phyloP scores from a whole-genome alignment of 2,888 invertebrate genomes.

The Andrena trimmerana region DNA sequence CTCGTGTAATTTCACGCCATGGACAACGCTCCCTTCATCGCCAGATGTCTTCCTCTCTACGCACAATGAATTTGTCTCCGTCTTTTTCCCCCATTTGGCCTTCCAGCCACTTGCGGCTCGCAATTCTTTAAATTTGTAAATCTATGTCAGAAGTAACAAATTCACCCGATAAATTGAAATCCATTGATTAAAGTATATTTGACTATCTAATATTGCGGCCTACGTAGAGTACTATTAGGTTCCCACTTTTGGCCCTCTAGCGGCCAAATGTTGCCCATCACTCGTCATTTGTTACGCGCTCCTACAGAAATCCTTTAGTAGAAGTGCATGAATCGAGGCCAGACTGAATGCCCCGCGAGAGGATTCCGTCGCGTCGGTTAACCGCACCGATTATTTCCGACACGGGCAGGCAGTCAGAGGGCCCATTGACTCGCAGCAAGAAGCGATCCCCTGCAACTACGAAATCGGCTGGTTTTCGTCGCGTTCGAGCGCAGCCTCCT shows the following conservation, averaged over 20 bases:
- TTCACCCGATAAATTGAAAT: too few relatives aligned
- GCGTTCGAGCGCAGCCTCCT: not conserved
- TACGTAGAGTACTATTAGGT: too few relatives aligned
- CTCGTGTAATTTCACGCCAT: conserved; percentile 3
- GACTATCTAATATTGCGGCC: too few relatives aligned
- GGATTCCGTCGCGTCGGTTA: conserved; percentile 44
- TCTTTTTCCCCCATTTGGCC: too few relatives aligned
- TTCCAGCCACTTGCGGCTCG: too few relatives aligned
- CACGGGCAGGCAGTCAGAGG: conserved; percentile 23
- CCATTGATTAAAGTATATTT: too few relatives aligned
- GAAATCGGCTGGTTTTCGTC: conserved; percentile 35
- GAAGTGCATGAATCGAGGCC: conserved; percentile 41
- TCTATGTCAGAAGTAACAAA: too few relatives aligned
- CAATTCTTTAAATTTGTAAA: too few relatives aligned
- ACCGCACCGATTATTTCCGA: conserved; percentile 68
- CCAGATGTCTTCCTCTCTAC: conserved; percentile 2
- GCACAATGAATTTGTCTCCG: not conserved
- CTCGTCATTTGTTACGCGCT: too few relatives aligned
- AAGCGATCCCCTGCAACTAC: conserved; percentile 40
- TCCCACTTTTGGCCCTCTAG: too few relatives aligned
- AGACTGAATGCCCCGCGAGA: conserved; percentile 48
- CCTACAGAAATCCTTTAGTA: not conserved
- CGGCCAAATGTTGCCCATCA: too few relatives aligned
- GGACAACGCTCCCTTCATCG: not conserved
- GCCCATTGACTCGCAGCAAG: conserved; percentile 3